Percentiles rank a stretch among this genome's conserved stretches.
These are phyloP conservation scores for Hafferia zeledoni DNA, from an alignment of 2,797 vertebrate species.

Conservation along the genomic window DNA sequence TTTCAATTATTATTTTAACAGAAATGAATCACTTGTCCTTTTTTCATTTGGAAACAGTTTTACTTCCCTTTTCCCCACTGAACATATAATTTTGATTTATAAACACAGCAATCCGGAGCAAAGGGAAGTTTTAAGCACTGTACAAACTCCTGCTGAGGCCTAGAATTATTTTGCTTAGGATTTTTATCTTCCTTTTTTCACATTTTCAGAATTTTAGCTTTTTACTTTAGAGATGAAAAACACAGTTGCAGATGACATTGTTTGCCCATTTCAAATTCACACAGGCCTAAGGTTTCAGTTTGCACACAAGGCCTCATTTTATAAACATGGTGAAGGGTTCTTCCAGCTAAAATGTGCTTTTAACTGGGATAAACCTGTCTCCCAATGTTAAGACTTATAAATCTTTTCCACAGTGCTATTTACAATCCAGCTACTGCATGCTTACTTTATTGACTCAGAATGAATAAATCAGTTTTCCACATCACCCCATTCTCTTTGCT, in stretches of 20 bases:
- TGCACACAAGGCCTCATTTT: slow-evolving; percentile 56
- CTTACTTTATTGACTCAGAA: slow-evolving; percentile 76
- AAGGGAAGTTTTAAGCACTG: slow-evolving; percentile 80
- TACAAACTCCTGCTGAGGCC: slow-evolving; percentile 48
- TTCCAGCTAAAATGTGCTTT: slow-evolving; percentile 71
- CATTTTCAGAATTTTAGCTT: slow-evolving; percentile 44
- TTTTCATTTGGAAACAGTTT: slow-evolving; percentile 80
- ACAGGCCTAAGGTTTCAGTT: slow-evolving; percentile 40
- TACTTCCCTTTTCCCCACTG: slow-evolving; percentile 80
- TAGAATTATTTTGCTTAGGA: slow-evolving; percentile 31
- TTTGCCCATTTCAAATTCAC: slow-evolving; percentile 35
- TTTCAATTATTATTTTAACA: slow-evolving; percentile 81
- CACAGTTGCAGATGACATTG: not conserved
- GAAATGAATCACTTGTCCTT: slow-evolving; percentile 78
- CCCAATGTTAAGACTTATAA: slow-evolving; percentile 74
- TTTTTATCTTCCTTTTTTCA: not conserved
- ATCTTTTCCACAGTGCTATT: slow-evolving; percentile 75
- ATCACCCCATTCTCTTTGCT: slow-evolving; percentile 60
- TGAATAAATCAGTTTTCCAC: slow-evolving; percentile 76
- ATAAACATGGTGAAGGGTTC: slow-evolving; percentile 69
- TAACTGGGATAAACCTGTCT: slow-evolving; percentile 79
- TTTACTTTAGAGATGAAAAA: slow-evolving; percentile 38
- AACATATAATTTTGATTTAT: slow-evolving; percentile 86
- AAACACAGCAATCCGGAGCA: slow-evolving; percentile 74
- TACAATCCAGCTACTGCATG: slow-evolving; percentile 76